Percentiles rank a stretch among this genome's conserved stretches.
These are phyloP conservation scores for Neopelma chrysocephalum DNA, from an alignment of 2,797 vertebrate species.

Conservation along the genomic window DNA sequence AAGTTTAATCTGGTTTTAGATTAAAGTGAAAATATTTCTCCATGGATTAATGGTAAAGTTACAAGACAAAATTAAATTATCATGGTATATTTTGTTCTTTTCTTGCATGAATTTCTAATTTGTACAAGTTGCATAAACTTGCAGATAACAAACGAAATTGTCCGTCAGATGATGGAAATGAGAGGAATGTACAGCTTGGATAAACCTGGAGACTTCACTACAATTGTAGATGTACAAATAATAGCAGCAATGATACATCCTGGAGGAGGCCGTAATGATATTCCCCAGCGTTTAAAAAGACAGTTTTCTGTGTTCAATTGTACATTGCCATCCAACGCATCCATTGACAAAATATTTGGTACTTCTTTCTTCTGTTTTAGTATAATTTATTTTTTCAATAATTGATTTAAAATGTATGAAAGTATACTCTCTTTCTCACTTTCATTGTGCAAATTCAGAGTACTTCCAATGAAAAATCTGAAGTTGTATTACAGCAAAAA, in stretches of 20 bases:
- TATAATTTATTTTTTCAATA: not conserved
- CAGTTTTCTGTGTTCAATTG: slow-evolving; percentile 80
- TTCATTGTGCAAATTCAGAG: not conserved
- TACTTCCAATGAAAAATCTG: not conserved
- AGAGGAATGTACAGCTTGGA: slow-evolving; percentile 81
- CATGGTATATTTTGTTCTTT: not conserved
- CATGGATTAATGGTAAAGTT: not conserved
- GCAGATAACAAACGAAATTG: slow-evolving; percentile 81
- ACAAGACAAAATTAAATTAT: not conserved
- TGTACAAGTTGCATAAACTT: not conserved
- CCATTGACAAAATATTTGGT: slow-evolving; percentile 83
- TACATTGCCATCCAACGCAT: slow-evolving; percentile 76
- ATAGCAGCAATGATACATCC: slow-evolving; percentile 82
- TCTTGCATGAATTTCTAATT: not conserved
- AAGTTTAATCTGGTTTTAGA: not conserved
- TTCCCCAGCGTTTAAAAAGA: slow-evolving; percentile 79
- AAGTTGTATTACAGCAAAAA: not conserved
- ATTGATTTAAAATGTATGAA: not conserved
- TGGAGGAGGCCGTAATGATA: slow-evolving; percentile 80
- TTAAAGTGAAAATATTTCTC: not conserved
- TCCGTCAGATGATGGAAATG: slow-evolving; percentile 83
- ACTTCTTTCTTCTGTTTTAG: not conserved
- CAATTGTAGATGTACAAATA: slow-evolving; percentile 77
- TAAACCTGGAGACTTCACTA: slow-evolving; percentile 80
- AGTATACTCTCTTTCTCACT: not conserved